Evolutionary conservation across 2,888 invertebrate species (phyloP).

Genomic region (Ctena decussata): DNA sequence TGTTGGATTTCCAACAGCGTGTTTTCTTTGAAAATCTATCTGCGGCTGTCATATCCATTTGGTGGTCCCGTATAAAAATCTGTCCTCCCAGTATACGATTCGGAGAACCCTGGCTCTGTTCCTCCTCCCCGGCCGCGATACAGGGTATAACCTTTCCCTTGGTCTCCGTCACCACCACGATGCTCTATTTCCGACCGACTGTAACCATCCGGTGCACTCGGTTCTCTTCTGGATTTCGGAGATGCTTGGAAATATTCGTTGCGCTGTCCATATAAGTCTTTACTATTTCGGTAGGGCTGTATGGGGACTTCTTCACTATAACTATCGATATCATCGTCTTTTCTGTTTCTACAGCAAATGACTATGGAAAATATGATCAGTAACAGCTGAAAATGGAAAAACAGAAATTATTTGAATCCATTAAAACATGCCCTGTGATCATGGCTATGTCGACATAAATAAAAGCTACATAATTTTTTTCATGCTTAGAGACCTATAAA

Average conservation of each 20-base stretch:
- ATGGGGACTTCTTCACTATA: constrained; percentile 55
- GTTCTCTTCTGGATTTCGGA: not conserved
- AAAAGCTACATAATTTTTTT: too few relatives aligned
- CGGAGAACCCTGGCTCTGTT: constrained; percentile 28
- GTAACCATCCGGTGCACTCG: not conserved
- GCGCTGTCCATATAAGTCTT: constrained; percentile 33
- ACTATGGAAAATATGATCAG: constrained; percentile 57
- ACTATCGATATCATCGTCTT: constrained; percentile 18
- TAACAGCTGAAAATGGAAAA: constrained; percentile 51
- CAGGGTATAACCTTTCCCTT: not conserved
- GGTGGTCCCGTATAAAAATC: constrained; percentile 59
- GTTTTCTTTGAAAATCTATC: not conserved
- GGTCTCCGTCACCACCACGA: not conserved
- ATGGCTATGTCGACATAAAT: too few relatives aligned
- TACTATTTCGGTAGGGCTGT: constrained; percentile 52
- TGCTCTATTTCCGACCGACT: not conserved
- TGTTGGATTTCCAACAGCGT: too few relatives aligned
- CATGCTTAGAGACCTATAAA: too few relatives aligned
- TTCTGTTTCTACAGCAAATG: constrained; percentile 45
- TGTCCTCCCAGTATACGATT: constrained; percentile 52
- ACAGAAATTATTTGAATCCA: too few relatives aligned
- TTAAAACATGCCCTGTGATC: too few relatives aligned
- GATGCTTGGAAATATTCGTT: constrained; percentile 35
- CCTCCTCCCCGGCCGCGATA: not conserved
- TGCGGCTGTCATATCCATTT: constrained; percentile 43